Conservation (phyloP, 2,888 invertebrate genomes). For the Tolmerus cingulatus region DNA sequence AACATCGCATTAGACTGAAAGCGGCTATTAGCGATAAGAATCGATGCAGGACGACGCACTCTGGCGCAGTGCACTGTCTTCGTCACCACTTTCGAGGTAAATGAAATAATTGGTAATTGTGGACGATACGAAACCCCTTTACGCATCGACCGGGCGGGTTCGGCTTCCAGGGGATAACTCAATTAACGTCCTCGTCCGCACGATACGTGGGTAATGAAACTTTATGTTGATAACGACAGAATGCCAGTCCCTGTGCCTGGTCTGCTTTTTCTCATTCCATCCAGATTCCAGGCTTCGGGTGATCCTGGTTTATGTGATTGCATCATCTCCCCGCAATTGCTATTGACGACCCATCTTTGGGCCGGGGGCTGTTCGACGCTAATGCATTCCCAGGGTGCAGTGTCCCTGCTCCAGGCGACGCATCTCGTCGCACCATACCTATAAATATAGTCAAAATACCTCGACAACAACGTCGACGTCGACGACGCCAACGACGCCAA, state of each 20-base stretch:
- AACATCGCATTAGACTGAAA: not conserved
- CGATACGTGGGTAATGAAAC: constrained; percentile 6
- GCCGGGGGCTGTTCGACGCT: not conserved
- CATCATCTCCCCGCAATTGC: constrained; percentile 25
- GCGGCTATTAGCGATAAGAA: constrained; percentile 5
- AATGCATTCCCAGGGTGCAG: not conserved
- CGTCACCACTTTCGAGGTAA: not conserved
- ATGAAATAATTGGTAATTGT: constrained; percentile 13
- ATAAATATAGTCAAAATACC: not conserved
- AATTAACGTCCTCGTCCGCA: constrained; percentile 15
- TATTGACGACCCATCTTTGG: constrained; percentile 19
- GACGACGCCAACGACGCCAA: not conserved
- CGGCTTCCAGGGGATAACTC: constrained; percentile 2
- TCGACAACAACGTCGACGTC: not conserved
- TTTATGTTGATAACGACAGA: constrained; percentile 24
- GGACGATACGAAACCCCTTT: not conserved
- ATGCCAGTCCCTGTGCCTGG: not conserved
- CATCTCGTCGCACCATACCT: not conserved
- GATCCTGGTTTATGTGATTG: constrained; percentile 30
- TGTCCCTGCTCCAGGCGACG: not conserved
- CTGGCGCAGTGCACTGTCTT: not conserved
- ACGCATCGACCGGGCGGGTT: not conserved
- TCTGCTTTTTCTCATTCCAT: constrained; percentile 21
- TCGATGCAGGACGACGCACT: not conserved
- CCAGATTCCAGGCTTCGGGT: not conserved